Evolutionary conservation across 23 tunicate genomes (phyloP).

Genomic region (Pegea sp.): DNA sequence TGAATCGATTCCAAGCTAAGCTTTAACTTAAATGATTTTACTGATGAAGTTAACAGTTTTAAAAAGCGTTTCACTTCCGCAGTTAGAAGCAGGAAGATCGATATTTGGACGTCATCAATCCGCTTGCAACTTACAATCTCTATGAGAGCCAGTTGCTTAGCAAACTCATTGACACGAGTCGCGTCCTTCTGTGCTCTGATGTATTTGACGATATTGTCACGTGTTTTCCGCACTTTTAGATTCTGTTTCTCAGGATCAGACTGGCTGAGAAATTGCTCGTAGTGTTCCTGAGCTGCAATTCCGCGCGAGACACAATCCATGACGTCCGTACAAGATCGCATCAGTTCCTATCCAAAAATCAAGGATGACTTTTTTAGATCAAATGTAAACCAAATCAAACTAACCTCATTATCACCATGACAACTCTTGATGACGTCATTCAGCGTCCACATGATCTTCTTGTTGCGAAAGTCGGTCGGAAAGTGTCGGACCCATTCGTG

Average conservation of each 20-base stretch:
- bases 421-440: slow-evolving; percentile 34
- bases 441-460: slow-evolving; percentile 28
- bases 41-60: too few relatives aligned
- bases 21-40: too few relatives aligned
- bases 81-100: not conserved
- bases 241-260: slow-evolving; percentile 8
- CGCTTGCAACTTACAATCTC: slow-evolving; percentile 46
- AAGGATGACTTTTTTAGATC: not conserved
- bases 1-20: too few relatives aligned
- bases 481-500: slow-evolving; percentile 82
- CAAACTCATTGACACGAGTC: slow-evolving; percentile 49
- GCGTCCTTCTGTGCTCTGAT: slow-evolving; percentile 36
- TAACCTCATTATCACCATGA: slow-evolving; percentile 46
- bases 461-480: slow-evolving; percentile 79
- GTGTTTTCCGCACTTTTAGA: slow-evolving; percentile 21
- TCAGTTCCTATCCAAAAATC: slow-evolving; percentile 17
- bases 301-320: slow-evolving; percentile 38
- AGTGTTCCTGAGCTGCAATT: slow-evolving; percentile 35
- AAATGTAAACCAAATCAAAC: not conserved
- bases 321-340: slow-evolving; percentile 31
- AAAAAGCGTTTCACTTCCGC: too few relatives aligned
- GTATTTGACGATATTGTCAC: slow-evolving; percentile 32
- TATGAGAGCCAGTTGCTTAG: slow-evolving; percentile 67
- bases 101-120: not conserved
- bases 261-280: slow-evolving; percentile 30